Evolutionary conservation across 2,888 invertebrate species (phyloP).

Genomic region (Troides helena): DNA sequence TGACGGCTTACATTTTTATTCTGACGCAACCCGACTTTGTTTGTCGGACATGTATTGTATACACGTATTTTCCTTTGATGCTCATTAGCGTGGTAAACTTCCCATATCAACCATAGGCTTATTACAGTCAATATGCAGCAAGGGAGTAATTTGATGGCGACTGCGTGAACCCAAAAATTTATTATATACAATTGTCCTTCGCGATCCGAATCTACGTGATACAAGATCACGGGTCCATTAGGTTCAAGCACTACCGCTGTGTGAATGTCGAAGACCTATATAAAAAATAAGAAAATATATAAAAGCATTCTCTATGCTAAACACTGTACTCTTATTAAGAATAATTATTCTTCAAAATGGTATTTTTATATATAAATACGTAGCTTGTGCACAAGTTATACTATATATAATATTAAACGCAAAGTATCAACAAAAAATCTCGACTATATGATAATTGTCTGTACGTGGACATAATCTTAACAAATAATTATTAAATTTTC

Average conservation of each 20-base stretch:
- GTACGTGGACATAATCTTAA: too few species aligned
- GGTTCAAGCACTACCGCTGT: slow-evolving; percentile 71
- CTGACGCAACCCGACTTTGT: slow-evolving; percentile 67
- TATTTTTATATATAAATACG: too few species aligned
- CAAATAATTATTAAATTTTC: too few species aligned
- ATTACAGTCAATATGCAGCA: slow-evolving; percentile 88
- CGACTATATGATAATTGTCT: too few species aligned
- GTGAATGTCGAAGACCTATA: slow-evolving; percentile 71
- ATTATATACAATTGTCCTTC: slow-evolving; percentile 82
- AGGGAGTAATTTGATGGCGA: slow-evolving; percentile 89
- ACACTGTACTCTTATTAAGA: too few species aligned
- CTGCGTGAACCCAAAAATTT: slow-evolving; percentile 91
- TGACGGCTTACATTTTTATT: slow-evolving; percentile 63
- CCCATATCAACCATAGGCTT: slow-evolving; percentile 85
- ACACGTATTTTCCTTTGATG: slow-evolving; percentile 85
- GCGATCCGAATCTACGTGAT: slow-evolving; percentile 78
- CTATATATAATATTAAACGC: too few species aligned
- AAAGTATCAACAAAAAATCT: too few species aligned
- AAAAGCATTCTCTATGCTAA: not conserved
- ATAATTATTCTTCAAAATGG: too few species aligned
- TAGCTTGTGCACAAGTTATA: too few species aligned
- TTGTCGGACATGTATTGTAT: slow-evolving; percentile 80
- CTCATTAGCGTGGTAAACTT: slow-evolving; percentile 87
- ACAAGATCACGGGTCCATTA: slow-evolving; percentile 59
- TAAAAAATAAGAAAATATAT: not conserved